Evolutionary conservation across 1,140 invertebrate species (phyloP).

Genomic region (Micrasema longulum): DNA sequence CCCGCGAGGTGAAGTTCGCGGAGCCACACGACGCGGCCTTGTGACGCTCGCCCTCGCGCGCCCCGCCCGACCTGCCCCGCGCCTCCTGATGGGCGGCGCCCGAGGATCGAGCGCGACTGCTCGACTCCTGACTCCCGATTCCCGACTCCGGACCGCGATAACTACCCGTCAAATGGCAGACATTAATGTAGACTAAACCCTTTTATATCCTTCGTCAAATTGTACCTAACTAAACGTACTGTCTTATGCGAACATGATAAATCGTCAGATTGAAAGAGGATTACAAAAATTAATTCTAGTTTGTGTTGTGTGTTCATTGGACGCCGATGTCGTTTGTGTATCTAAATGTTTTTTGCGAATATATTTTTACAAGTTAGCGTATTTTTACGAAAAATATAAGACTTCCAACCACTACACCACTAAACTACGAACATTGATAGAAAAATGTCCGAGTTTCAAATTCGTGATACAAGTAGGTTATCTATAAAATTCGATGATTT

Average conservation of each 20-base stretch:
- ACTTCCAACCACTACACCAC: not conserved
- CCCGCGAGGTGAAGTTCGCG: constrained; percentile 70
- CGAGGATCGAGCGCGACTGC: constrained; percentile 4
- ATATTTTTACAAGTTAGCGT: constrained; percentile 1
- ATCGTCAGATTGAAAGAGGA: no score
- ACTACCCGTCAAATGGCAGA: no score
- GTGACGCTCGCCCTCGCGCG: constrained; percentile 59
- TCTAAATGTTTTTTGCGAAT: not conserved
- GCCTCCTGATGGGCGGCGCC: constrained; percentile 25
- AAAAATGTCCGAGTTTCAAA: no score
- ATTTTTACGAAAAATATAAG: not conserved
- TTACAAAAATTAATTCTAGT: not conserved
- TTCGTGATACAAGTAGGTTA: not conserved
- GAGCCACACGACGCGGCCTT: constrained; percentile 58
- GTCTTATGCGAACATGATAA: no score
- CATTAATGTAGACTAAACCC: no score
- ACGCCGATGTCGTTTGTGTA: constrained; percentile 18
- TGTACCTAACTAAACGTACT: no score
- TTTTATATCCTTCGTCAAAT: no score
- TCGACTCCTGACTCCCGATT: constrained; percentile 7
- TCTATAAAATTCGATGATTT: no score
- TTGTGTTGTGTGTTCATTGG: constrained; percentile 22
- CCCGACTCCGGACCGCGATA: not conserved
- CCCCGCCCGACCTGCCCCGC: constrained; percentile 57
- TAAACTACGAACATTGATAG: no score